Evolutionary conservation across 2,113 vertebrate genomes (phyloP).

Genomic region (Mionectes macconnelli): DNA sequence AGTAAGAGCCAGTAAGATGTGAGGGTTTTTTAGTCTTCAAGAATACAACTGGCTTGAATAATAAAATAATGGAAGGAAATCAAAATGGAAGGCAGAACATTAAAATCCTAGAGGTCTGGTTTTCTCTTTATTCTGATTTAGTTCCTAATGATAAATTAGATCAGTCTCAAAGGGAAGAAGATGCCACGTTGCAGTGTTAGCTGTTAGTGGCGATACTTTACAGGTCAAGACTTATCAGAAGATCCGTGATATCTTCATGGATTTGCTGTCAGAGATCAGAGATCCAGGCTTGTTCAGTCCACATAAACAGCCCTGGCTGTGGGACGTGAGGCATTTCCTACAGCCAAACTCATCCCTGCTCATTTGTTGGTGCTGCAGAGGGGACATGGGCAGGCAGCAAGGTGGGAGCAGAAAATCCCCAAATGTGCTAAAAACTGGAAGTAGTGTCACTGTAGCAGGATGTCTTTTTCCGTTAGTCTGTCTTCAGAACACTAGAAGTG

Average conservation of each 20-base stretch:
- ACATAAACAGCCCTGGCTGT: not conserved
- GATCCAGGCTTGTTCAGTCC: not conserved
- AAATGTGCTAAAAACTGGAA: not conserved
- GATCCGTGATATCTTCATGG: not conserved
- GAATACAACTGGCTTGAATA: not conserved
- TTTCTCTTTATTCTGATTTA: not conserved
- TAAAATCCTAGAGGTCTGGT: not conserved
- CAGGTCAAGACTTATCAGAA: not conserved
- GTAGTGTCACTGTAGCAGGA: not conserved
- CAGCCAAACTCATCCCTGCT: not conserved
- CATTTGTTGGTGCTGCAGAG: rapidly evolving
- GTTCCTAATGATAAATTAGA: not conserved
- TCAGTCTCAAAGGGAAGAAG: not conserved
- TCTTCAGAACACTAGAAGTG: not conserved
- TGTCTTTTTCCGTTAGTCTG: not conserved
- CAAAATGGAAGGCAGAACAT: not conserved
- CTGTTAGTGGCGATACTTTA: not conserved
- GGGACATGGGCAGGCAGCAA: not conserved
- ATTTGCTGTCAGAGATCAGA: not conserved
- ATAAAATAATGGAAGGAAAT: not conserved
- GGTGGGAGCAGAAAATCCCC: not conserved
- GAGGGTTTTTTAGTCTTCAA: not conserved
- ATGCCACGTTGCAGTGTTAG: not conserved
- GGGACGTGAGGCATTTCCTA: not conserved
- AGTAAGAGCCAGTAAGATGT: not conserved